phyloP scores from a whole-genome alignment of 1,140 invertebrate genomes.

The Trachymyrmex cornetzi region DNA sequence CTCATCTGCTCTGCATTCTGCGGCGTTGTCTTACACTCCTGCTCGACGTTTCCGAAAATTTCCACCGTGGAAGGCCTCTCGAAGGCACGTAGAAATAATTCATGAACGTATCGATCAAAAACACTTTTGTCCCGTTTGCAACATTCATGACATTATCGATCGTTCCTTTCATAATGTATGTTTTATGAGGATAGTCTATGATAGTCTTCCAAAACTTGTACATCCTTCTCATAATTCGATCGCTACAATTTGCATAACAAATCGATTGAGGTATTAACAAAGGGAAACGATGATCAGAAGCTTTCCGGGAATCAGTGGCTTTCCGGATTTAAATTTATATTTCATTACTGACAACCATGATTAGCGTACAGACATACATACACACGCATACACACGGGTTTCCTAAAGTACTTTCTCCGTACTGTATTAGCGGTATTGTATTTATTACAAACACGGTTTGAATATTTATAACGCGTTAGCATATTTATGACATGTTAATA shows the following conservation, averaged over 20 bases:
- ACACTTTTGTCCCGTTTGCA: constrained; percentile 58
- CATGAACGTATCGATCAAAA: constrained; percentile 57
- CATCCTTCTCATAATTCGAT: constrained; percentile 21
- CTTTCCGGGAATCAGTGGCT: neutral
- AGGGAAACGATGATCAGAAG: neutral
- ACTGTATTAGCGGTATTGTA: constrained; percentile 19
- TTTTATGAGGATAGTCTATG: constrained; percentile 37
- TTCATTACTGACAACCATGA: constrained; percentile 33
- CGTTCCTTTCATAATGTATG: constrained; percentile 24
- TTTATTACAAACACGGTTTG: neutral
- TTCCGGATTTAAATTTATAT: neutral
- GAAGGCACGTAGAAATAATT: constrained; percentile 50
- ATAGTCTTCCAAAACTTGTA: constrained; percentile 36
- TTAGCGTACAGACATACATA: neutral
- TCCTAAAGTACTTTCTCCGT: neutral
- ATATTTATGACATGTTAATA: constrained; percentile 37
- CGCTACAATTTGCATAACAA: constrained; percentile 46
- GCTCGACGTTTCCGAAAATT: constrained; percentile 42
- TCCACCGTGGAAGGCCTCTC: constrained; percentile 15
- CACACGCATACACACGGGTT: neutral
- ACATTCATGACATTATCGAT: constrained; percentile 49
- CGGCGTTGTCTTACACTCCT: constrained; percentile 12
- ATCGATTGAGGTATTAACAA: constrained; percentile 18
- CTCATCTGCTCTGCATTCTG: constrained; percentile 69
- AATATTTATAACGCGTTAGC: constrained; percentile 8